These are phyloP conservation scores for Enteromius thamalakanensis DNA, from an alignment of 2,797 vertebrate species.

Conservation along the genomic window DNA sequence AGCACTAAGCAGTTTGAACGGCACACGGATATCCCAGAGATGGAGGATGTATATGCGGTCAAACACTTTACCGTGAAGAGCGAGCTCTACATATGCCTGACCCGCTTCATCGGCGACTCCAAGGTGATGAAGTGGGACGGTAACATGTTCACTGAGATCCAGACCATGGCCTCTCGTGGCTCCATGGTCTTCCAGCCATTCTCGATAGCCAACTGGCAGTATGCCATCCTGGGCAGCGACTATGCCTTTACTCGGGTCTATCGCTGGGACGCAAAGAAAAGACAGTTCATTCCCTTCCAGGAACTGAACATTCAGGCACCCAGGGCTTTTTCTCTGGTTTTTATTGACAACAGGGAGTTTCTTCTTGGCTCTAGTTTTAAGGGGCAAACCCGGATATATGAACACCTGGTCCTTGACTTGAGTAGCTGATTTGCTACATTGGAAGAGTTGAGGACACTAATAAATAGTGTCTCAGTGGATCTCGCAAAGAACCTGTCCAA, in stretches of 20 bases:
- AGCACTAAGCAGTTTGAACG: constrained; percentile 86
- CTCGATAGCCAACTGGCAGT: constrained; percentile 89
- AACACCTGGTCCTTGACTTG: constrained; percentile 95
- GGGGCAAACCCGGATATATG: constrained; percentile 96
- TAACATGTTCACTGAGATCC: constrained; percentile 89
- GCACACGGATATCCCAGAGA: constrained; percentile 94
- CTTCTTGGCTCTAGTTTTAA: constrained; percentile 98
- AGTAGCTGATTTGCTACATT: constrained; percentile 73
- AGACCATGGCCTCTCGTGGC: constrained; percentile 95
- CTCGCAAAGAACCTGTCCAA: not conserved
- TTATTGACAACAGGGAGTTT: constrained; percentile 93
- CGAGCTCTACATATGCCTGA: constrained; percentile 93
- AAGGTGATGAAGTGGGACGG: constrained; percentile 98
- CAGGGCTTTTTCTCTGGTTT: constrained; percentile 92
- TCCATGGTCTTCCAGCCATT: constrained; percentile 98
- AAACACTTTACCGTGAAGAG: constrained; percentile 93
- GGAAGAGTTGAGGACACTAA: constrained; percentile 25
- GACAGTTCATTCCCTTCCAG: constrained; percentile 93
- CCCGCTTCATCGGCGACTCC: constrained; percentile 97
- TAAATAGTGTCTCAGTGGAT: constrained; percentile 37
- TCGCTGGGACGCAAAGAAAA: constrained; percentile 92
- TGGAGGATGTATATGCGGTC: constrained; percentile 95
- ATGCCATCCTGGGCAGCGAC: constrained; percentile 96
- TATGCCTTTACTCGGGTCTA: constrained; percentile 98
- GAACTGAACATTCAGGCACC: constrained; percentile 96